Evolutionary conservation across 2,888 invertebrate genomes (phyloP).

Genomic region (Strigamia crassipes): DNA sequence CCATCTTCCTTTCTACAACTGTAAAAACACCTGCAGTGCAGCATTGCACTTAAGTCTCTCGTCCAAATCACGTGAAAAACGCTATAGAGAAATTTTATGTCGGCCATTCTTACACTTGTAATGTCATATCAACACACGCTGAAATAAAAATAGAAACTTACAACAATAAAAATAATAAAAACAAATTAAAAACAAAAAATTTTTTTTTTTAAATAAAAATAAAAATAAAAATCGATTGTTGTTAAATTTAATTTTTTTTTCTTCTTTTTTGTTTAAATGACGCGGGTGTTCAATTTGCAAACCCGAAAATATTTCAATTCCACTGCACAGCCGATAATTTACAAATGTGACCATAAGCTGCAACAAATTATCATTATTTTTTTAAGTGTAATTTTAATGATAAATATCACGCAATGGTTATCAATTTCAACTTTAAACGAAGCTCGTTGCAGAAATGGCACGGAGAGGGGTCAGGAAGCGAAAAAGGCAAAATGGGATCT

Average conservation of each 20-base stretch:
- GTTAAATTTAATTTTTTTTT: too few relatives aligned
- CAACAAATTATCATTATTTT: neutral
- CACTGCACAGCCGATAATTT: neutral
- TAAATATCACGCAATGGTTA: neutral
- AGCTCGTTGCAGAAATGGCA: too few relatives aligned
- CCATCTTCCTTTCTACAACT: neutral
- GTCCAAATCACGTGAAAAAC: neutral
- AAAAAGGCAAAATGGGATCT: neutral
- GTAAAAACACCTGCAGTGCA: neutral
- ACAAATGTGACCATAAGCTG: neutral
- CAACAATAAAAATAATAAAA: neutral
- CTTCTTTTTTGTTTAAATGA: neutral
- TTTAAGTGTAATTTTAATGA: too few relatives aligned
- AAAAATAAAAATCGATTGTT: too few relatives aligned
- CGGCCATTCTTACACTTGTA: neutral
- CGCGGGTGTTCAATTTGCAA: neutral
- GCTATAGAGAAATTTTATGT: neutral
- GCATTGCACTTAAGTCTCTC: neutral
- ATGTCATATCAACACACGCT: neutral
- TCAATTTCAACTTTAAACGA: neutral
- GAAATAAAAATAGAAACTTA: neutral
- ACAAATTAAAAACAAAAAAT: neutral
- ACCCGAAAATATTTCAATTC: neutral
- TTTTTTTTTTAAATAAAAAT: too few relatives aligned
- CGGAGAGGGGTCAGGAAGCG: neutral